Conservation (phyloP, 2,797 vertebrate species). For the Peromyscus nudipes region DNA sequence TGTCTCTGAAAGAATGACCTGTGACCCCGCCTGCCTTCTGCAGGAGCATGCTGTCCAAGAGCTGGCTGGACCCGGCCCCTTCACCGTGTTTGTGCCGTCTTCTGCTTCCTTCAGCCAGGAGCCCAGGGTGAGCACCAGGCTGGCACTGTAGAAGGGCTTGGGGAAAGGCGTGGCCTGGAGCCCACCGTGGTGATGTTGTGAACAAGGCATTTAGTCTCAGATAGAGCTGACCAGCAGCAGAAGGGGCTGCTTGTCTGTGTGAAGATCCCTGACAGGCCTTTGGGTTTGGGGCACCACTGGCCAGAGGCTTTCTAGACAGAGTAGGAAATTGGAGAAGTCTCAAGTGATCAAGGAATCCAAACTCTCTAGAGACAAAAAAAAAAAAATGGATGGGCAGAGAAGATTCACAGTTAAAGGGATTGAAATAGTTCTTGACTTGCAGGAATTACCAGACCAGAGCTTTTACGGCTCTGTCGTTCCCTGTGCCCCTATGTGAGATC, state of each 20-base stretch:
- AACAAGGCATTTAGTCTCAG: neutral
- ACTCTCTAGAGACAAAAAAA: neutral
- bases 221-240: neutral
- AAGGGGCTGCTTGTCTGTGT: neutral
- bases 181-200: neutral
- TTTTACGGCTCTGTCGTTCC: neutral
- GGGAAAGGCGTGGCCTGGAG: neutral
- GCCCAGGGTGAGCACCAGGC: constrained; percentile 82
- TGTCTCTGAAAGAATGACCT: neutral
- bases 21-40: neutral
- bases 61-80: constrained; percentile 91
- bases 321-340: neutral
- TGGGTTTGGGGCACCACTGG: neutral
- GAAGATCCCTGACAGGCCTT: neutral
- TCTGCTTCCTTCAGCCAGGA: constrained; percentile 79
- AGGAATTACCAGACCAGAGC: constrained; percentile 40
- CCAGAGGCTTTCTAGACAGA: neutral
- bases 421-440: neutral
- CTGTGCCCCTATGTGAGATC: neutral
- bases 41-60: constrained; percentile 87
- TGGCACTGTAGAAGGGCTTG: neutral
- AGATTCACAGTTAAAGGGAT: neutral
- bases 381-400: neutral
- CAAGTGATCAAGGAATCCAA: constrained; percentile 12
- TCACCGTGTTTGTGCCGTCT: constrained; percentile 93